phyloP scores from a whole-genome alignment of 2,888 invertebrate species.

The Thyatira batis region DNA sequence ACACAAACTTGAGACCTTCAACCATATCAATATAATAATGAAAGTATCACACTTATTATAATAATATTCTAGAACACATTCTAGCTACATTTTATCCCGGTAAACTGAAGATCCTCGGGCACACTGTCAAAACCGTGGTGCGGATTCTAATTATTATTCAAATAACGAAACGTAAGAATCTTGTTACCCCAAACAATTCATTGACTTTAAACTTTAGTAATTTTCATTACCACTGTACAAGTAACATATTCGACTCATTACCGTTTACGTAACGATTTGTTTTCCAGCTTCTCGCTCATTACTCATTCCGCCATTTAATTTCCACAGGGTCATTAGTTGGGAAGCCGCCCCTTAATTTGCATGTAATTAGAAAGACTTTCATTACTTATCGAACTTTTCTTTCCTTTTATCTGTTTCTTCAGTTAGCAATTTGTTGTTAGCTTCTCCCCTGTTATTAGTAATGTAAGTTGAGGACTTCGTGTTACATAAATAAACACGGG shows the following conservation, averaged over 20 bases:
- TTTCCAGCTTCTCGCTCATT: constrained; percentile 30
- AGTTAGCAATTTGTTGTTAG: not conserved
- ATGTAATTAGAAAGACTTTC: constrained; percentile 46
- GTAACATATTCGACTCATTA: constrained; percentile 8
- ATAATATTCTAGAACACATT: too few relatives aligned
- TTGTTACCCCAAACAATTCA: too few relatives aligned
- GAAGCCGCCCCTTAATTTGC: constrained; percentile 46
- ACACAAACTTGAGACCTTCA: too few relatives aligned
- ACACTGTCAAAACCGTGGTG: too few relatives aligned
- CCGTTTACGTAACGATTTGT: constrained; percentile 19
- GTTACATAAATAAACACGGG: not conserved
- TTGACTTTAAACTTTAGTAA: not conserved
- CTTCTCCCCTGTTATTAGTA: constrained; percentile 1
- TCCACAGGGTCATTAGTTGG: constrained; percentile 31
- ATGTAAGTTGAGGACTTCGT: not conserved
- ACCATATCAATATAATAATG: too few relatives aligned
- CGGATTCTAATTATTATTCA: too few relatives aligned
- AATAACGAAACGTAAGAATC: too few relatives aligned
- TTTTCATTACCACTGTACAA: not conserved
- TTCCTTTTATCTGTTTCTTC: constrained; percentile 16
- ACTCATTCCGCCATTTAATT: constrained; percentile 28
- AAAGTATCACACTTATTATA: too few relatives aligned
- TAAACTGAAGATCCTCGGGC: too few relatives aligned
- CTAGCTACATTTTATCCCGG: too few relatives aligned
- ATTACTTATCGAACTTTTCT: constrained; percentile 31